Evolutionary conservation across 1,140 invertebrate genomes (phyloP).

Genomic region (Daktulosphaira vitifoliae): DNA sequence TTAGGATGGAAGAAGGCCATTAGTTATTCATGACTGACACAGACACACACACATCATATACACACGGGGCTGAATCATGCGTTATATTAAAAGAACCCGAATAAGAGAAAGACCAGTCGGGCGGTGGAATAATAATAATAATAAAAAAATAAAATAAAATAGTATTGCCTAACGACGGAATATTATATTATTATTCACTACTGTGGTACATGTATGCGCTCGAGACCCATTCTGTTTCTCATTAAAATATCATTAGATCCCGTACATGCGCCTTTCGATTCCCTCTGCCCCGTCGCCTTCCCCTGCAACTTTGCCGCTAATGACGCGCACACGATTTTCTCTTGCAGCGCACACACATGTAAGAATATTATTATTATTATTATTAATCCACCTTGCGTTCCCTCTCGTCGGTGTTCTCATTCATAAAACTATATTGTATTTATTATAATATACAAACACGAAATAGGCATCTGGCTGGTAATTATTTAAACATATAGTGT

Average conservation of each 20-base stretch:
- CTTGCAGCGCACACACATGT: background rate
- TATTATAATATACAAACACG: no score
- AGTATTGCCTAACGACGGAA: constrained; percentile 29
- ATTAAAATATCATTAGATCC: constrained; percentile 32
- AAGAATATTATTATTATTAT: no score
- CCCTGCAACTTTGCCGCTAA: constrained; percentile 28
- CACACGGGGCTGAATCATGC: constrained; percentile 31
- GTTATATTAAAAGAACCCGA: constrained; percentile 24
- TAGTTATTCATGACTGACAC: constrained; percentile 33
- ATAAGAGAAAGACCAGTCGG: constrained; percentile 16
- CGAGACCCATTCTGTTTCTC: constrained; percentile 31
- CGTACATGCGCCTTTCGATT: constrained; percentile 27
- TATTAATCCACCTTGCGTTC: constrained; percentile 21
- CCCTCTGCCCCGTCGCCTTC: background rate
- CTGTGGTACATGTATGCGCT: background rate
- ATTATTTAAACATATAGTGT: no score
- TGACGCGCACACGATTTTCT: constrained; percentile 26
- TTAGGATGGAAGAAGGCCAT: constrained; percentile 33
- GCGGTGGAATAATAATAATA: no score
- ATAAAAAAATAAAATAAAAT: constrained; percentile 6
- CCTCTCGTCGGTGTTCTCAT: background rate
- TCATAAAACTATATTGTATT: no score
- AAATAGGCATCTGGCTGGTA: no score
- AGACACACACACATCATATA: no score
- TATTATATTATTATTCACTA: constrained; percentile 3